These are phyloP conservation scores for Himantopus leucocephalus DNA, from an alignment of 2,113 vertebrate species.

Conservation along the genomic window DNA sequence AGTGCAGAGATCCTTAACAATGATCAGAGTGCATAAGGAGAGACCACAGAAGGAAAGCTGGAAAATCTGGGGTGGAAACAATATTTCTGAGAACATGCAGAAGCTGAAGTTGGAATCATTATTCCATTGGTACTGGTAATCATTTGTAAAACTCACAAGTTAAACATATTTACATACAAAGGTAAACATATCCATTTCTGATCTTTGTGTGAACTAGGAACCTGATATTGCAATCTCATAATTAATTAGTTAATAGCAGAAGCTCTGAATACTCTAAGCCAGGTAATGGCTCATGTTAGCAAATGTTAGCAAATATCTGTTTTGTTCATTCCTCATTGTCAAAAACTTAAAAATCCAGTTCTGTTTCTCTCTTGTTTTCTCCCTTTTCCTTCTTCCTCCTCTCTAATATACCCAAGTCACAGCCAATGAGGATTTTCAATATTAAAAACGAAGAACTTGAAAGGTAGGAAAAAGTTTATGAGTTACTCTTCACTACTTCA, in stretches of 20 bases:
- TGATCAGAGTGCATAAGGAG: neutral
- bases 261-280: neutral
- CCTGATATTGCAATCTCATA: neutral
- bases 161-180: neutral
- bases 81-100: neutral
- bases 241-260: neutral
- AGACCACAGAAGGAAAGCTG: neutral
- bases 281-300: neutral
- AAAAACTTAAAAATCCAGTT: neutral
- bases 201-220: neutral
- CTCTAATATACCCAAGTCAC: neutral
- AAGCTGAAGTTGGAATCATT: neutral
- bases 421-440: neutral
- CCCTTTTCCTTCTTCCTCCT: neutral
- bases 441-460: neutral
- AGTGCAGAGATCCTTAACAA: neutral
- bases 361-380: neutral
- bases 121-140: neutral
- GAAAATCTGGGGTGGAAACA: neutral
- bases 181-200: neutral
- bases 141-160: neutral
- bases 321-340: neutral
- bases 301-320: neutral
- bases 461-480: neutral
- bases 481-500: neutral